Evolutionary conservation across 2,888 invertebrate genomes (phyloP).

Genomic region (Suillia variegata): DNA sequence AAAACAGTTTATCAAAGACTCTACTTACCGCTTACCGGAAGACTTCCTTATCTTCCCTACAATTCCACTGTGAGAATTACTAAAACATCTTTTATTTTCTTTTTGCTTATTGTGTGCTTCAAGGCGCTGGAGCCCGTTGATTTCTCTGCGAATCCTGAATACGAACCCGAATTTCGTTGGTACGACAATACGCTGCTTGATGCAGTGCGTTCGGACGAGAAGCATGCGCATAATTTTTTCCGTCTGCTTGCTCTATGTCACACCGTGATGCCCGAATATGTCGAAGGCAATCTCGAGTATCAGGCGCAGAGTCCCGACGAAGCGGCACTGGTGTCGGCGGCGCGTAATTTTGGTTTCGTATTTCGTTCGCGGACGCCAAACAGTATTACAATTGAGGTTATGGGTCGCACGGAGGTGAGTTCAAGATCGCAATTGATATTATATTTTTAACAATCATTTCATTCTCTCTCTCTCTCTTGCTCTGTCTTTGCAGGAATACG

Average conservation of each 20-base stretch:
- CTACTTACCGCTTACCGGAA: too few species aligned
- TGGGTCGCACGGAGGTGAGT: constrained; percentile 74
- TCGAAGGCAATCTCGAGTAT: constrained; percentile 70
- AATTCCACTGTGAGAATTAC: too few species aligned
- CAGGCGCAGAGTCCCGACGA: constrained; percentile 98
- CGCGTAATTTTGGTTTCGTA: constrained; percentile 98
- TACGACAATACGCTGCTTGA: constrained; percentile 86
- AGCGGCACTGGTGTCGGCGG: constrained; percentile 94
- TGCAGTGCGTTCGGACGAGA: constrained; percentile 77
- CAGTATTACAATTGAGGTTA: constrained; percentile 89
- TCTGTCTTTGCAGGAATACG: constrained; percentile 76
- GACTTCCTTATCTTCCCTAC: too few species aligned
- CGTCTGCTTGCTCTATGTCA: constrained; percentile 93
- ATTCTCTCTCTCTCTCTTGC: constrained; percentile 7
- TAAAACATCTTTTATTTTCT: too few species aligned
- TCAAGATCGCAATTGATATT: background rate
- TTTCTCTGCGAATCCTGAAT: constrained; percentile 92
- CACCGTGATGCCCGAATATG: constrained; percentile 97
- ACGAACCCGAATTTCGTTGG: constrained; percentile 92
- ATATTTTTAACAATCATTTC: background rate
- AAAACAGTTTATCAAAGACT: too few species aligned
- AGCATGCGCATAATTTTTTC: constrained; percentile 85
- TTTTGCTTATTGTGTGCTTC: too few species aligned
- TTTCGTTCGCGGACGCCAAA: constrained; percentile 92
- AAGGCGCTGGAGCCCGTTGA: constrained; percentile 83